phyloP scores from a whole-genome alignment of 2,888 invertebrate genomes.

The Rotaria magnacalcarata region DNA sequence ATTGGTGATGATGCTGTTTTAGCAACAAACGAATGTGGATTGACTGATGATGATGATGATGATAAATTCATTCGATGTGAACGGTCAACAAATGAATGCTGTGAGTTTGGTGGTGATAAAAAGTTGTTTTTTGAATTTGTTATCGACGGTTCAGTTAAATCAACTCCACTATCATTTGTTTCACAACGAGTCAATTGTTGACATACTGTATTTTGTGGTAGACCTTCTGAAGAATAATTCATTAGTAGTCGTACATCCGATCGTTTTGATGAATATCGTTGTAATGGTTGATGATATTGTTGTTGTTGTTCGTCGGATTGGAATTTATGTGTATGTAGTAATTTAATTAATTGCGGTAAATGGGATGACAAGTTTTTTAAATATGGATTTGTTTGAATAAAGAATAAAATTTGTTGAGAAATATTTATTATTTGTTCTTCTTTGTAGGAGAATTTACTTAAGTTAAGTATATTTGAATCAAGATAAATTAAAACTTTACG shows the following conservation, averaged over 20 bases:
- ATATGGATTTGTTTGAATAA: neutral
- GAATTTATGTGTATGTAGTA: neutral
- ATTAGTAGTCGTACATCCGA: neutral
- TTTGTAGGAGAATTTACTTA: neutral
- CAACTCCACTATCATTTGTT: constrained; percentile 11
- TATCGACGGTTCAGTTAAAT: neutral
- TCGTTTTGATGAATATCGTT: neutral
- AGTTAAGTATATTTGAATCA: neutral
- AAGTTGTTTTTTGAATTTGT: neutral
- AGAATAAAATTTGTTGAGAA: constrained; percentile 6
- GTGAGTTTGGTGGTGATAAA: neutral
- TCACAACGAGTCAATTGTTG: neutral
- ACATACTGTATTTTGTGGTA: neutral
- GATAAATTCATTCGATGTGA: neutral
- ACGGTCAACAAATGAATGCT: neutral
- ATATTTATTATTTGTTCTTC: neutral
- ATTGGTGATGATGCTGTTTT: constrained; percentile 32
- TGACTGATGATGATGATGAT: neutral
- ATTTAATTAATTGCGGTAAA: neutral
- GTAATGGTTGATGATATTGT: neutral
- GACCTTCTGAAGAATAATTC: neutral
- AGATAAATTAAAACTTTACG: neutral
- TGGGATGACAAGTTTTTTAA: neutral
- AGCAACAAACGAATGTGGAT: neutral
- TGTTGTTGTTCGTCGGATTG: neutral